These are phyloP conservation scores for Drosophila cognata DNA, from an alignment of 2,888 invertebrate genomes.

Conservation along the genomic window DNA sequence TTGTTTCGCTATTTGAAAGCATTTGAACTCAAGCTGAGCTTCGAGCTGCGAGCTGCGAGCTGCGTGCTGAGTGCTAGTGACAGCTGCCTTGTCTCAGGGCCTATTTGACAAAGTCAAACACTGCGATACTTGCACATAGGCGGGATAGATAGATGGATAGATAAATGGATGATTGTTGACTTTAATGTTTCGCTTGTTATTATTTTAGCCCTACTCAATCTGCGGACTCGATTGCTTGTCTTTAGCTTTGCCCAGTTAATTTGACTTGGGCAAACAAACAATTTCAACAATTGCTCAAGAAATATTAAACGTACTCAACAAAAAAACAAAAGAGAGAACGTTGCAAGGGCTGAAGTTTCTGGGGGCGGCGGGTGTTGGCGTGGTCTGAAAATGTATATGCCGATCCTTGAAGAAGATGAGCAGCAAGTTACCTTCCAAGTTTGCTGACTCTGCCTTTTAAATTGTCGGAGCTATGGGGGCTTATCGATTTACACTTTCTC, in stretches of 20 bases:
- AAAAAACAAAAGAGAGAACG: background rate
- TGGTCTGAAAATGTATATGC: too few relatives aligned
- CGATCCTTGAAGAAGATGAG: background rate
- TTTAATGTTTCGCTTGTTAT: slow-evolving; percentile 37
- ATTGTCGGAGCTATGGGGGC: background rate
- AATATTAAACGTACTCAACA: background rate
- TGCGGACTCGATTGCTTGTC: slow-evolving; percentile 33
- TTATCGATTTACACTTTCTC: background rate
- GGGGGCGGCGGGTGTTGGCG: too few relatives aligned
- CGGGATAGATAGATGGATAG: slow-evolving; percentile 20
- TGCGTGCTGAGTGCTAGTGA: slow-evolving; percentile 14
- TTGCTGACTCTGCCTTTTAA: background rate
- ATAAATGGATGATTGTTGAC: slow-evolving; percentile 45
- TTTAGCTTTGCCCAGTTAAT: slow-evolving; percentile 45
- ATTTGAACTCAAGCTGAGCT: slow-evolving; percentile 62
- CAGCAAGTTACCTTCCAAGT: background rate
- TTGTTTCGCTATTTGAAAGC: slow-evolving; percentile 53
- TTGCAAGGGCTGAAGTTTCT: background rate
- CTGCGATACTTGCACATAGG: slow-evolving; percentile 12
- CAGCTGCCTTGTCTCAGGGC: slow-evolving; percentile 38
- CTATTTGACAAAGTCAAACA: slow-evolving; percentile 45
- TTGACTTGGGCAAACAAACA: slow-evolving; percentile 39
- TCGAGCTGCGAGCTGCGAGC: background rate
- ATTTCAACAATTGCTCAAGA: slow-evolving; percentile 21
- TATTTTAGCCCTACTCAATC: slow-evolving; percentile 9